Evolutionary conservation across 2,888 invertebrate genomes (phyloP), one percentile per base, ranked within the genome.

Genomic region (Phania funesta): DNA sequence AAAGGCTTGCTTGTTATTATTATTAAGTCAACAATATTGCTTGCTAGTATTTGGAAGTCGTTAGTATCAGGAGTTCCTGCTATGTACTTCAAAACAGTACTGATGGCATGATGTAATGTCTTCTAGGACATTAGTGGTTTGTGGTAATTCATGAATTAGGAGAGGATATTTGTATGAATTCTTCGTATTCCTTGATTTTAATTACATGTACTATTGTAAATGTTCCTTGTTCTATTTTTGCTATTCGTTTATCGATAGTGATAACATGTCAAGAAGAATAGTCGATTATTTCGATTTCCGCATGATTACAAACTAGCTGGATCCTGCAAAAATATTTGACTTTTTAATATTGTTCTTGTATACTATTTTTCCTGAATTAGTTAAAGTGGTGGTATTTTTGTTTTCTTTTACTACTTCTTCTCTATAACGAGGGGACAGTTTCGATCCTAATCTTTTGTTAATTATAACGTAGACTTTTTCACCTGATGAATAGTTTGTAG

Each of bases 261-360:
- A 41, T 60, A 24, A 62, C 18, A 24, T 62, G 60, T n/a, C n/a
- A n/a, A n/a, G 60, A 62, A 6, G 62, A 74, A 54, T 64, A 54
- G 22, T 74, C 24, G 18, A 44, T 52, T 13, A 74, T 74, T 64
- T 64, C 44, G n/a, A 44, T 62, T 2, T 62, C 60, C 5, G 60
- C 44, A 3, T 62, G 44, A 44, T 18, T 44, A 3, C 44, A 62
- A 11, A n/a, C n/a, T n/a, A 62, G 44, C 3, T n/a, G 58, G 24
- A 41, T 58, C 20, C 32, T 56, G 54, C 8, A 35, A 20, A 56
- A n/a, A n/a, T n/a, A 56, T 35, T 9, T 11, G 18, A 16, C n/a
- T 16, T 16, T 41, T 44, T 16, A 44, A 44, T 44, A 44, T 44
- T 44, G n/a, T 32, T 56, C 20, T 56, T 56, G 35, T 35, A 35